These are phyloP conservation scores for Cercocebus atys DNA, from an alignment of 2,113 vertebrate species.

Conservation along the genomic window DNA sequence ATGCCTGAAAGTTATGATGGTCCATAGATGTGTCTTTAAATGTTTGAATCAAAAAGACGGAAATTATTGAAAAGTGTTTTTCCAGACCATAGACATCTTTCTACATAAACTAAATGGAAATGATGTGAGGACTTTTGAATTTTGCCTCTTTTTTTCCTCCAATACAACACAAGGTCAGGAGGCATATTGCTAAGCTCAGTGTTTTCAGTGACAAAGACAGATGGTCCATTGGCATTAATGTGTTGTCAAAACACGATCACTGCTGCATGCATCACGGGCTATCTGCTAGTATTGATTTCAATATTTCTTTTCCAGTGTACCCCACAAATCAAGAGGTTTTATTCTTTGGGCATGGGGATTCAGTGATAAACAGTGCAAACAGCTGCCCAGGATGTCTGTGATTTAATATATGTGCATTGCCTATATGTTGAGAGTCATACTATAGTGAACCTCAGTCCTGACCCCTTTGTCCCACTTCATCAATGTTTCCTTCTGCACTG, in stretches of 20 bases:
- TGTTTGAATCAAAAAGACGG: not conserved
- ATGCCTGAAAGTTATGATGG: not conserved
- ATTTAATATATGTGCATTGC: not conserved
- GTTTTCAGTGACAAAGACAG: not conserved
- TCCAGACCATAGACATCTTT: not conserved
- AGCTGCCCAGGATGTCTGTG: not conserved
- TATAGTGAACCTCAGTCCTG: not conserved
- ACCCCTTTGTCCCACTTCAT: not conserved
- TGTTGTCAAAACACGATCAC: not conserved
- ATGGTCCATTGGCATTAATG: not conserved
- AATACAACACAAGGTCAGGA: not conserved
- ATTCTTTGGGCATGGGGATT: not conserved
- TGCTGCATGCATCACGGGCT: not conserved
- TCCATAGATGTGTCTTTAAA: not conserved
- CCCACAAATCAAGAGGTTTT: not conserved
- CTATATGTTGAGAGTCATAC: not conserved
- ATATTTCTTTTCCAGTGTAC: not conserved
- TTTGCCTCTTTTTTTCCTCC: not conserved
- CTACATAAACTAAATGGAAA: not conserved
- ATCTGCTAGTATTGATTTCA: not conserved
- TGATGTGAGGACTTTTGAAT: not conserved
- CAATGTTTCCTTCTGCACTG: not conserved
- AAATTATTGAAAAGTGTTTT: not conserved
- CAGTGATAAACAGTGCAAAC: not conserved
- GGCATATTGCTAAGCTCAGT: too few relatives aligned